Conservation (phyloP, 2,888 invertebrate species). For the Aspidiotus rigidus region DNA sequence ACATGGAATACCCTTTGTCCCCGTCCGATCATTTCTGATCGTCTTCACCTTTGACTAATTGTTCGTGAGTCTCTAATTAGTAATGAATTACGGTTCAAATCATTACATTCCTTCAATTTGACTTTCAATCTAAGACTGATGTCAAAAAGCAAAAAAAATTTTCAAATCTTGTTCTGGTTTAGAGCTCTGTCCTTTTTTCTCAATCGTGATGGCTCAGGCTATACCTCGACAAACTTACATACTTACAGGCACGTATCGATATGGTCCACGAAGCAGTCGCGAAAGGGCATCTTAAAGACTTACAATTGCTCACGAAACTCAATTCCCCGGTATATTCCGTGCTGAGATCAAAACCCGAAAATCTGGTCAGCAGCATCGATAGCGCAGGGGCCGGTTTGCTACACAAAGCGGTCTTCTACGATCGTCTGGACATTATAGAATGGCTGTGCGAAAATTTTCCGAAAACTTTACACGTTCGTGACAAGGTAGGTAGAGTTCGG, state of each 20-base stretch:
- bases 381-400: conserved; percentile 61
- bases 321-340: conserved; percentile 42
- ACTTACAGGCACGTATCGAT: conserved; percentile 48
- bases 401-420: conserved; percentile 71
- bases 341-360: conserved; percentile 45
- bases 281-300: conserved; percentile 58
- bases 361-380: conserved; percentile 55
- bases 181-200: too few relatives aligned
- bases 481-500: conserved; percentile 53
- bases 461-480: conserved; percentile 54
- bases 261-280: conserved; percentile 66
- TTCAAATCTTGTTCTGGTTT: too few relatives aligned
- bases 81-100: too few relatives aligned
- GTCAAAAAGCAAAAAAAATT: too few relatives aligned
- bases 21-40: too few relatives aligned
- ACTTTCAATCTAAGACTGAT: too few relatives aligned
- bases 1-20: too few relatives aligned
- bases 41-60: too few relatives aligned
- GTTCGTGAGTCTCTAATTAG: too few relatives aligned
- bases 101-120: too few relatives aligned
- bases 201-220: too few relatives aligned
- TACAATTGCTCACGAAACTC: conserved; percentile 37
- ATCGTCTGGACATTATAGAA: conserved; percentile 59
- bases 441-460: conserved; percentile 64
- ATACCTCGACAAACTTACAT: too few relatives aligned